Evolutionary conservation across 2,113 vertebrate species (phyloP), one percentile per base, ranked within the genome.

Genomic region (Chelonoidis abingdonii): DNA sequence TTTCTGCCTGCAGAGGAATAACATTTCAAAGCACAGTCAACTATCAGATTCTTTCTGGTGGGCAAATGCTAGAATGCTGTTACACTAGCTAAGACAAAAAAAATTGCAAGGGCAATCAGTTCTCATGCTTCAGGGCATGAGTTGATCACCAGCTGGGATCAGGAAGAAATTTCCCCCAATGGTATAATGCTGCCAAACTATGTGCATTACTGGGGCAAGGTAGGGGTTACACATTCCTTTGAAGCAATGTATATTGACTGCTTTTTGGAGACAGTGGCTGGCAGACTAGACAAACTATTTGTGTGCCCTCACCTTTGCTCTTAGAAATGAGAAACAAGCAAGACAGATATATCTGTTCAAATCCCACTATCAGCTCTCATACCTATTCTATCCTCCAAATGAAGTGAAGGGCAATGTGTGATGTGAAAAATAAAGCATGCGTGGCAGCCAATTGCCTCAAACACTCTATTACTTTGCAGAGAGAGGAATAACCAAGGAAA

Each of bases 1-100:
- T n/a, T 90, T 93, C 94, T 93, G 62, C 91, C 96, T 91, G 65
- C 79, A 83, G 76, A 97, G 76, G 82, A 97, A 80, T 17, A 95
- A 89, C 1, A 2, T 96, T 93, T 93, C 91, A 89, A 93, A 97
- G 93, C 79, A 90, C 69, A 72, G 89, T 89, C 92, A 91, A 84
- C 95, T 24, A 84, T 87, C 76, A 94, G 87, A 57, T 81, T 93
- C 83, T 29, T 80, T 90, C 83, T 90, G 86, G 86, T 41, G 44
- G 86, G 93, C 72, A 94, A 79, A 88, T 24, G 3, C 83, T 87
- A 85, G 87, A 93, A 92, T 52, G 81, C 76, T 92, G 62, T 82
- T 80, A 53, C 49, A 41, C 86, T 53, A 92, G 86, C 29, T 62
- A 56, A 62, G 89, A 25, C 8, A 24, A 83, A 4, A 89, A 94